Evolutionary conservation across 2,888 invertebrate species (phyloP).

Genomic region (Spisula solida): DNA sequence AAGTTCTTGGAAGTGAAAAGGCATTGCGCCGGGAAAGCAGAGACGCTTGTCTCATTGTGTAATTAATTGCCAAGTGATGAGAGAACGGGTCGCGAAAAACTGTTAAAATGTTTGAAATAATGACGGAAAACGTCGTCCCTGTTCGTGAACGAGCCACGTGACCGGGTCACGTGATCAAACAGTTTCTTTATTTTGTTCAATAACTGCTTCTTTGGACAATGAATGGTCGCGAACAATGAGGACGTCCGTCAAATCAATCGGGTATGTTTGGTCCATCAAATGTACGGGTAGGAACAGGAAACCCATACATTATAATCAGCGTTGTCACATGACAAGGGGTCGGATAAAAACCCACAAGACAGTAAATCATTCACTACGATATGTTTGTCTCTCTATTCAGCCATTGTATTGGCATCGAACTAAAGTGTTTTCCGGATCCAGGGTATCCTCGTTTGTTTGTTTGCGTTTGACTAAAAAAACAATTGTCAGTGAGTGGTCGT

Average conservation of each 20-base stretch:
- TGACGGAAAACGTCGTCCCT: not conserved
- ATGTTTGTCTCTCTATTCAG: no score
- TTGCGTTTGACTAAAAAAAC: no score
- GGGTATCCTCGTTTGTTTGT: no score
- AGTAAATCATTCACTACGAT: no score
- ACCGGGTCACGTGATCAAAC: not conserved
- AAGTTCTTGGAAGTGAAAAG: not conserved
- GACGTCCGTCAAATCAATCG: conserved; percentile 3
- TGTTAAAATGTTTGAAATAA: not conserved
- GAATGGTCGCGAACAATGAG: not conserved
- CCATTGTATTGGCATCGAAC: no score
- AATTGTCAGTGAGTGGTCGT: no score
- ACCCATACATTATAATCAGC: not conserved
- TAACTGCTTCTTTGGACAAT: conserved; percentile 19
- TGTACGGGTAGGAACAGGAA: not conserved
- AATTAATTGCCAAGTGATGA: conserved; percentile 11
- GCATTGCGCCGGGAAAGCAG: conserved; percentile 5
- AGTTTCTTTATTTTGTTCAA: conserved; percentile 13
- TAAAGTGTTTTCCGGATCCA: no score
- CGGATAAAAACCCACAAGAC: no score
- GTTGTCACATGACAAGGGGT: not conserved
- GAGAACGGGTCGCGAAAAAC: not conserved
- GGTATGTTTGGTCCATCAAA: not conserved
- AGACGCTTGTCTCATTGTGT: not conserved
- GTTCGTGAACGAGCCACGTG: not conserved